Percentiles rank a stretch among this genome's conserved stretches.
phyloP scores from a whole-genome alignment of 2,113 vertebrate genomes.

The Eubucco bourcierii region DNA sequence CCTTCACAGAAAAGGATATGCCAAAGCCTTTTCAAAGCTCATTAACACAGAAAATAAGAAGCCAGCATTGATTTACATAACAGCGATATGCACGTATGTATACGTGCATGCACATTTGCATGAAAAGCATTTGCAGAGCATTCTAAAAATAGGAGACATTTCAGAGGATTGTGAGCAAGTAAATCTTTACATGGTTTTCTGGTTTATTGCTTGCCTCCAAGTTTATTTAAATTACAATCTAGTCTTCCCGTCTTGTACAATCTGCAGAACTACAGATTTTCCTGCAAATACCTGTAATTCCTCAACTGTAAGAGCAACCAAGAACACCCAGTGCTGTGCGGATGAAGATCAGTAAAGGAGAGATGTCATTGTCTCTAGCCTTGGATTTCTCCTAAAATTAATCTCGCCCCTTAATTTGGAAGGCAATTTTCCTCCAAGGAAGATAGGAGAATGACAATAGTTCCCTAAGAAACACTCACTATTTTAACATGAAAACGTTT shows the following conservation, averaged over 20 bases:
- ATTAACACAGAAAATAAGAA: conserved; percentile 76
- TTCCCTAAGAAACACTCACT: neutral
- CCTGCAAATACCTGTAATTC: conserved; percentile 38
- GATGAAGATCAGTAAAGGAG: neutral
- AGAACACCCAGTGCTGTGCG: neutral
- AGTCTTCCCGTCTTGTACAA: conserved; percentile 20
- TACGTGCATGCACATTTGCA: conserved; percentile 61
- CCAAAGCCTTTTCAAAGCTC: conserved; percentile 74
- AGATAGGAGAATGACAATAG: neutral
- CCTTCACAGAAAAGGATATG: conserved; percentile 68
- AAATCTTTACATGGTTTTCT: conserved; percentile 52
- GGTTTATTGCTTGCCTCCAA: conserved; percentile 65
- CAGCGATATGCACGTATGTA: conserved; percentile 61
- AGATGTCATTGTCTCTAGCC: neutral
- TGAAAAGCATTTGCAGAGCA: conserved; percentile 73
- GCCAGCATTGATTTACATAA: conserved; percentile 74
- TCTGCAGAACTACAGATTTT: conserved; percentile 49
- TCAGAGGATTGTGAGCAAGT: conserved; percentile 69
- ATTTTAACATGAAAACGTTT: neutral
- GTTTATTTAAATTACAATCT: conserved; percentile 73
- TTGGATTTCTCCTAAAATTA: neutral
- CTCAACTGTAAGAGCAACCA: neutral
- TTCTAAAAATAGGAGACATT: conserved; percentile 80
- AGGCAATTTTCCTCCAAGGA: neutral
- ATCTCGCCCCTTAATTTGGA: conserved; percentile 27